Conservation (phyloP, 2,113 vertebrate species). For the Podarcis raffonei region DNA sequence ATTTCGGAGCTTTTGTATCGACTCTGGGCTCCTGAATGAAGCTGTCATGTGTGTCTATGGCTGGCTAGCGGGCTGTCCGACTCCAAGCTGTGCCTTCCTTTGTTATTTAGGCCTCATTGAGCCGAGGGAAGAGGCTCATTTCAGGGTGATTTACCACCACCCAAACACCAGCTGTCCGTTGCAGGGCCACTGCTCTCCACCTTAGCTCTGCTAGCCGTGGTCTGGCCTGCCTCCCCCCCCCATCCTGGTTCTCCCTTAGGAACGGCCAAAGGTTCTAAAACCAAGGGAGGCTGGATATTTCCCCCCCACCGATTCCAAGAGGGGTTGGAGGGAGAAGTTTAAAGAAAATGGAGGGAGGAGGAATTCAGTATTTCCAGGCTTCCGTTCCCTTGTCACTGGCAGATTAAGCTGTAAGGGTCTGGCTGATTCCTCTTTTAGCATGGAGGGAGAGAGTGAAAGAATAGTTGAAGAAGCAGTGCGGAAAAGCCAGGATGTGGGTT, state of each 20-base stretch:
- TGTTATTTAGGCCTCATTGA: slow-evolving; percentile 87
- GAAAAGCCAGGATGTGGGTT: not conserved
- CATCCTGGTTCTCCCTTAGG: not conserved
- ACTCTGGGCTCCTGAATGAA: slow-evolving; percentile 83
- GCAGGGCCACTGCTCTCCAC: slow-evolving; percentile 70
- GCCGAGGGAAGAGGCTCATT: slow-evolving; percentile 88
- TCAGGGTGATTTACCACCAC: slow-evolving; percentile 98
- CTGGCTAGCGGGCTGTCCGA: slow-evolving; percentile 84
- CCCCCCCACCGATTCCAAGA: not conserved
- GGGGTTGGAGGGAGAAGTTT: not conserved
- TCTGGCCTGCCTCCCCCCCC: slow-evolving; percentile 19
- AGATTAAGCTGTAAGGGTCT: not conserved
- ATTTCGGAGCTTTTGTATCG: slow-evolving; percentile 85
- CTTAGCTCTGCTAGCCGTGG: slow-evolving; percentile 59
- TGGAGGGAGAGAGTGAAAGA: not conserved
- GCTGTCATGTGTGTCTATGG: slow-evolving; percentile 84
- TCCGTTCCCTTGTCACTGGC: not conserved
- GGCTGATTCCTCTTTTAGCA: not conserved
- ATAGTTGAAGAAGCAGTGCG: not conserved
- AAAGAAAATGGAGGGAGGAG: not conserved
- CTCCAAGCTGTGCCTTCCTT: slow-evolving; percentile 88
- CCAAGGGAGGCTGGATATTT: not conserved
- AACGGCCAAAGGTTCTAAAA: not conserved
- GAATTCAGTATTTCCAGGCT: not conserved
- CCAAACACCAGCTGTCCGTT: slow-evolving; percentile 99